phyloP scores from a whole-genome alignment of 2,113 vertebrate genomes.

The Cyprinodon variegatus region DNA sequence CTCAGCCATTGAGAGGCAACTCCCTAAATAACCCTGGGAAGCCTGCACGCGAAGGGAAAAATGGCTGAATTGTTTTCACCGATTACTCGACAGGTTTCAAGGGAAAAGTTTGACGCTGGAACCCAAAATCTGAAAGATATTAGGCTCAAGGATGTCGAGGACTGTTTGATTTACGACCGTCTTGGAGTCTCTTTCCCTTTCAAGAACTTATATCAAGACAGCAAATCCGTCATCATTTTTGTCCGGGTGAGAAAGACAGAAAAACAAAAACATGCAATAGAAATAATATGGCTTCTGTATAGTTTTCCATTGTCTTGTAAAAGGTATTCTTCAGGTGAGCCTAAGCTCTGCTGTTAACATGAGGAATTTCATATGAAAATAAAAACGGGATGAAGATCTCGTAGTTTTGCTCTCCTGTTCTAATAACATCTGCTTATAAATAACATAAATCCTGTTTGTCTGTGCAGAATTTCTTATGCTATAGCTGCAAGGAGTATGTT shows the following conservation, averaged over 20 bases:
- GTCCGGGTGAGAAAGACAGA: slow-evolving; percentile 84
- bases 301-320: background rate
- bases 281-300: background rate
- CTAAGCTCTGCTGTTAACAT: background rate
- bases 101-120: background rate
- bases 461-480: slow-evolving; percentile 93
- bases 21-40: slow-evolving; percentile 68
- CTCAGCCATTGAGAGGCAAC: slow-evolving; percentile 25
- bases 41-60: slow-evolving; percentile 18
- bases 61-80: slow-evolving; percentile 66
- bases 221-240: slow-evolving; percentile 86
- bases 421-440: background rate
- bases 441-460: background rate
- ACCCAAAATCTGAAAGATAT: slow-evolving; percentile 25
- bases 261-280: slow-evolving; percentile 10
- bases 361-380: too few relatives aligned
- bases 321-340: slow-evolving; percentile 29
- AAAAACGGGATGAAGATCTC: too few relatives aligned
- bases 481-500: slow-evolving; percentile 92
- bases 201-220: slow-evolving; percentile 80
- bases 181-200: slow-evolving; percentile 77
- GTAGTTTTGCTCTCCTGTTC: background rate
- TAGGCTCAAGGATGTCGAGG: slow-evolving; percentile 68
- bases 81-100: slow-evolving; percentile 82
- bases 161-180: slow-evolving; percentile 79